phyloP scores from a whole-genome alignment of 2,888 invertebrate genomes.

The Cephus nigrinus region DNA sequence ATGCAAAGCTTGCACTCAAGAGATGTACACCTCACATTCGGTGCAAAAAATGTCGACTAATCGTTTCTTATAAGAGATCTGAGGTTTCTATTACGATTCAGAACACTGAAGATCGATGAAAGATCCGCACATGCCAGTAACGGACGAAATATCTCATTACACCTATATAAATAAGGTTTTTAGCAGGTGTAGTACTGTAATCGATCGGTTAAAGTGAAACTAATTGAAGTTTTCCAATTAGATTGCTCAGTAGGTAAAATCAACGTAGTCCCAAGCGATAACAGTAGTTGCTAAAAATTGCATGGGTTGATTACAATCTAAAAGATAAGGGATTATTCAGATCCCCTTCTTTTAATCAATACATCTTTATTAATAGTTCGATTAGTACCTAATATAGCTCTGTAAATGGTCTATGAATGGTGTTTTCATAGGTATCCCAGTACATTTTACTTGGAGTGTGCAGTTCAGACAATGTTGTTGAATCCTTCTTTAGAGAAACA shows the following conservation, averaged over 20 bases:
- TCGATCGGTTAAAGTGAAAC: neutral
- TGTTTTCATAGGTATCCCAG: neutral
- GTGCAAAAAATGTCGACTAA: too few relatives aligned
- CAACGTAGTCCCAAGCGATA: neutral
- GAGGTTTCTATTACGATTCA: neutral
- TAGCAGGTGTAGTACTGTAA: neutral
- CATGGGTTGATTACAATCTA: neutral
- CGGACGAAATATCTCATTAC: neutral
- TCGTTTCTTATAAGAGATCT: neutral
- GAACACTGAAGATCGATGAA: neutral
- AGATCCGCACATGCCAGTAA: neutral
- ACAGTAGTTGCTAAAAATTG: neutral
- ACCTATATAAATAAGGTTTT: neutral
- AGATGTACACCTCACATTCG: too few relatives aligned
- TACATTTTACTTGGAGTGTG: neutral
- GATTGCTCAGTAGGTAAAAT: neutral
- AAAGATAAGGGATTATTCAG: neutral
- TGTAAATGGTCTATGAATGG: neutral
- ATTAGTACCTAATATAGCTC: neutral
- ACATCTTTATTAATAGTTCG: neutral
- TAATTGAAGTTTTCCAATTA: neutral
- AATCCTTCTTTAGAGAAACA: neutral
- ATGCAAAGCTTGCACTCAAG: too few relatives aligned
- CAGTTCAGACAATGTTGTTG: neutral
- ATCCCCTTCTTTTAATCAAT: neutral